Percentiles rank a stretch among this genome's conserved stretches.
Conservation (phyloP, 2,888 invertebrate species). For the Uropetala carovei region DNA sequence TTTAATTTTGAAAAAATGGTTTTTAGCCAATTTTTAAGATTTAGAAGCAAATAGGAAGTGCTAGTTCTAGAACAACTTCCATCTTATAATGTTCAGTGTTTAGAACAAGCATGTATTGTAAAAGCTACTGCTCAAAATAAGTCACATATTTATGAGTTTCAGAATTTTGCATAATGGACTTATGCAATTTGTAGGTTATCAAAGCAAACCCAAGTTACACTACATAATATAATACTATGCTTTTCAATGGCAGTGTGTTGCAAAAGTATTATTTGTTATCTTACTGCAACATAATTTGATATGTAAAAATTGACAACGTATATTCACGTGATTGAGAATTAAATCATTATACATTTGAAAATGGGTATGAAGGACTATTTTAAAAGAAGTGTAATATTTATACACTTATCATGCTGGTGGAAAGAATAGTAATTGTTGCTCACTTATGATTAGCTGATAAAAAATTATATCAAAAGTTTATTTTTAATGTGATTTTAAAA, state of each 20-base stretch:
- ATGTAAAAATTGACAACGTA: constrained; percentile 36
- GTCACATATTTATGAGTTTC: constrained; percentile 42
- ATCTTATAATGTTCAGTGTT: constrained; percentile 32
- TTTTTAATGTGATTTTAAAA: constrained; percentile 56
- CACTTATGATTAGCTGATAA: constrained; percentile 54
- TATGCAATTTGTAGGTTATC: constrained; percentile 50
- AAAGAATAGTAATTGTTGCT: constrained; percentile 60
- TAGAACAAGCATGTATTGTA: constrained; percentile 48
- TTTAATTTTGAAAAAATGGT: not conserved
- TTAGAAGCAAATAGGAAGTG: constrained; percentile 42
- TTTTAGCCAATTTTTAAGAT: constrained; percentile 30
- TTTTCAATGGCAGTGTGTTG: constrained; percentile 43
- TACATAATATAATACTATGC: constrained; percentile 38
- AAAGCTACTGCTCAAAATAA: constrained; percentile 56
- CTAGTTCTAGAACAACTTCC: constrained; percentile 7
- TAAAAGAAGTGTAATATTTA: constrained; percentile 47
- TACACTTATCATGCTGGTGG: constrained; percentile 43
- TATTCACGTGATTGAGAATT: constrained; percentile 33
- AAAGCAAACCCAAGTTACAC: constrained; percentile 13
- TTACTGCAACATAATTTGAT: constrained; percentile 39
- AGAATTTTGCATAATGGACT: constrained; percentile 13
- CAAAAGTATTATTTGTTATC: constrained; percentile 47
- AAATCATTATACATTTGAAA: constrained; percentile 21
- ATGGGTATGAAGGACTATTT: constrained; percentile 45
- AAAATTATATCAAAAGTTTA: constrained; percentile 46